Evolutionary conservation across 2,113 vertebrate genomes (phyloP).

Genomic region (Hepsetus odoe): DNA sequence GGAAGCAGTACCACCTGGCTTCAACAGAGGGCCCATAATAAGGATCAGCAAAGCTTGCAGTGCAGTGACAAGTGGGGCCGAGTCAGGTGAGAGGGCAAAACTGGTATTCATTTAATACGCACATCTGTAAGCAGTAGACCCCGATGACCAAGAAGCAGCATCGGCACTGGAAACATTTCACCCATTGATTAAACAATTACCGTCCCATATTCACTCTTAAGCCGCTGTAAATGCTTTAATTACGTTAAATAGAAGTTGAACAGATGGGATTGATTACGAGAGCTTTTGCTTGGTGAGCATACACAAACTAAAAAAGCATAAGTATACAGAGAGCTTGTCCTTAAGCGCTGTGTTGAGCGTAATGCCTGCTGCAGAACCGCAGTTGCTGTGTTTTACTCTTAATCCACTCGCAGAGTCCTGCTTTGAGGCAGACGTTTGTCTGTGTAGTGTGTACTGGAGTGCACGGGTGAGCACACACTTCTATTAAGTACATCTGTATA

Average conservation of each 20-base stretch:
- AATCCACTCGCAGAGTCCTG: constrained; percentile 42
- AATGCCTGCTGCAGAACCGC: constrained; percentile 28
- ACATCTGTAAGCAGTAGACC: constrained; percentile 51
- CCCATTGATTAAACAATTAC: constrained; percentile 51
- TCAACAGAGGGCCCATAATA: constrained; percentile 50
- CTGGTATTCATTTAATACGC: constrained; percentile 15
- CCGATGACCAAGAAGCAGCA: constrained; percentile 22
- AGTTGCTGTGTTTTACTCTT: constrained; percentile 31
- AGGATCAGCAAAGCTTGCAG: constrained; percentile 2
- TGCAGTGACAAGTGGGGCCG: constrained; percentile 15
- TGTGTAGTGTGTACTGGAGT: constrained; percentile 27
- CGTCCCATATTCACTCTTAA: constrained; percentile 41
- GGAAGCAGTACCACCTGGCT: constrained; percentile 6
- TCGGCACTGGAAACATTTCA: constrained; percentile 39
- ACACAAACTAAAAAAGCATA: constrained; percentile 33
- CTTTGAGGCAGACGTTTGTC: constrained; percentile 9
- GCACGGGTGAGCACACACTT: neutral
- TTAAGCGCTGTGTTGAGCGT: constrained; percentile 12
- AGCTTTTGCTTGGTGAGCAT: constrained; percentile 39
- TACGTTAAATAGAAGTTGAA: constrained; percentile 50
- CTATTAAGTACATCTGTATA: neutral
- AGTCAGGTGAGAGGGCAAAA: neutral
- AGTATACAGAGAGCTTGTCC: constrained; percentile 39
- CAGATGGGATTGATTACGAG: constrained; percentile 52
- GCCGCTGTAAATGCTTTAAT: constrained; percentile 51